A percentile compares a stretch with the other conserved stretches of the same genome.
phyloP scores from a whole-genome alignment of 2,113 vertebrate species.

The Tautogolabrus adspersus region DNA sequence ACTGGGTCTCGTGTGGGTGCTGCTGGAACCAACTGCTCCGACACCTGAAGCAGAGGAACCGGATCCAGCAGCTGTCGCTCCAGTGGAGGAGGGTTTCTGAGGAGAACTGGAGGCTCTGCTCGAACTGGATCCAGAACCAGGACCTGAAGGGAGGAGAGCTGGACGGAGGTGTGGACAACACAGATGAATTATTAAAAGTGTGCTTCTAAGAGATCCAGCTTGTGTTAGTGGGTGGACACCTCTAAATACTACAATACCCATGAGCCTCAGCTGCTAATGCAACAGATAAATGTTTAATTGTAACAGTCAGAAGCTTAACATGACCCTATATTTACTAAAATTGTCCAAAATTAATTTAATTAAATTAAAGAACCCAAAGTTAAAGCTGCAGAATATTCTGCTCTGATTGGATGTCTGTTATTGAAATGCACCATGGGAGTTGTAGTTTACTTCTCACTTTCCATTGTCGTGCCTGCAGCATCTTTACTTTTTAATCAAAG shows the following conservation, averaged over 20 bases:
- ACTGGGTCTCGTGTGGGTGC: not conserved
- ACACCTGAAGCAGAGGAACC: not conserved
- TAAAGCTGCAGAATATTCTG: too few relatives aligned
- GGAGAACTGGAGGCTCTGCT: slow-evolving; percentile 11
- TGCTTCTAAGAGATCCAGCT: too few relatives aligned
- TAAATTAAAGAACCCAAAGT: too few relatives aligned
- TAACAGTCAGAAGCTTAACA: too few relatives aligned
- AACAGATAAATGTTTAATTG: too few relatives aligned
- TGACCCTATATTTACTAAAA: too few relatives aligned
- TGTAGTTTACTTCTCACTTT: not conserved
- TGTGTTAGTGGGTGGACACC: too few relatives aligned
- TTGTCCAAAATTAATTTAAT: too few relatives aligned
- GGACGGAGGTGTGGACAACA: not conserved
- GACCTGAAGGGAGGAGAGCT: slow-evolving; percentile 9
- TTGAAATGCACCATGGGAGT: not conserved
- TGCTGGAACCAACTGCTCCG: slow-evolving; percentile 20
- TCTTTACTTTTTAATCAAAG: too few relatives aligned
- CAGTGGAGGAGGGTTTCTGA: slow-evolving; percentile 27
- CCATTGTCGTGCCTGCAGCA: too few relatives aligned
- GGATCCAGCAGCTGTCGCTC: not conserved
- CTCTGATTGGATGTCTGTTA: not conserved
- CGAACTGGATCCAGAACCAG: slow-evolving; percentile 35
- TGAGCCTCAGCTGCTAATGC: not conserved
- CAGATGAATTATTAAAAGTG: not conserved
- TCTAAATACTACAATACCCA: not conserved